Percentiles rank a stretch among this genome's conserved stretches.
Conservation (phyloP, 2,113 vertebrate genomes). For the Vidua macroura region DNA sequence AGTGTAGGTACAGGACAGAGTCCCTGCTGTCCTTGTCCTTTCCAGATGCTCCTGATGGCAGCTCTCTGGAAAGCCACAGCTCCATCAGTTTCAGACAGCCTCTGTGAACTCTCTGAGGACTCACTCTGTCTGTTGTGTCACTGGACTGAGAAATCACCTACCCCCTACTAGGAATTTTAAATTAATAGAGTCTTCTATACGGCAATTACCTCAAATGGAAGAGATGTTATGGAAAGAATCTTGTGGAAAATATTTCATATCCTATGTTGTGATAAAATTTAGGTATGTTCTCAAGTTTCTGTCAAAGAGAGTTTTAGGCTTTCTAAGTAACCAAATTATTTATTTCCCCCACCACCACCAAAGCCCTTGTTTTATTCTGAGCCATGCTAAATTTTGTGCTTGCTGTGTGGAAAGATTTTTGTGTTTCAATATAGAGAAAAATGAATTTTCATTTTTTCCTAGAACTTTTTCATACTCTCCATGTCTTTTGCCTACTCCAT, state of each 20-base stretch:
- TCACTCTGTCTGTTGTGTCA: rapidly evolving
- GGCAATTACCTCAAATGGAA: neutral
- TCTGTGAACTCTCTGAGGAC: neutral
- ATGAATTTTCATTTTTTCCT: neutral
- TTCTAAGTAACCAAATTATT: neutral
- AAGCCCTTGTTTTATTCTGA: neutral
- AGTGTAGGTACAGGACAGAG: neutral
- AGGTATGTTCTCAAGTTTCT: neutral
- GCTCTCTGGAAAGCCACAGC: neutral
- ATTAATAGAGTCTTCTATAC: neutral
- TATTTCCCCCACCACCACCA: neutral
- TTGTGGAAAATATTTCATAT: neutral
- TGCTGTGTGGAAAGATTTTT: neutral
- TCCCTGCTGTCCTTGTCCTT: neutral
- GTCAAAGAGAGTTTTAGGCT: neutral
- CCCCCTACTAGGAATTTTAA: neutral
- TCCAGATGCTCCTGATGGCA: rapidly evolving
- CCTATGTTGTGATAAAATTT: neutral
- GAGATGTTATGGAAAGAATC: neutral
- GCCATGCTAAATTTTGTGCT: neutral
- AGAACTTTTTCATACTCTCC: neutral
- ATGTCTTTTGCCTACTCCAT: neutral
- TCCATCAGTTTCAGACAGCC: neutral
- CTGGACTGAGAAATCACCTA: neutral
- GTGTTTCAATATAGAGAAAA: neutral